phyloP scores from a whole-genome alignment of 2,888 invertebrate species.

The Rutpela maculata region DNA sequence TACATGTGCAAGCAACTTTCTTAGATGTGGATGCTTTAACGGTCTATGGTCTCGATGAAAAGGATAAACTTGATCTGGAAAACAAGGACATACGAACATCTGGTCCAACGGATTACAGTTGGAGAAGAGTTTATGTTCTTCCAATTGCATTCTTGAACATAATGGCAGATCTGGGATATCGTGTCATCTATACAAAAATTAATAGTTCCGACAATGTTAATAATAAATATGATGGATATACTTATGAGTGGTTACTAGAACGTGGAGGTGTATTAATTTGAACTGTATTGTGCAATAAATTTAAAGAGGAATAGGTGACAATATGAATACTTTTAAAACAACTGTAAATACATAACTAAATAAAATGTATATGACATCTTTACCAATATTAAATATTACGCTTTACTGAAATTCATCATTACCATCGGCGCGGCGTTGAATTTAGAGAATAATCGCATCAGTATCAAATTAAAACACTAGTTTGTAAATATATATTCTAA shows the following conservation, averaged over 20 bases:
- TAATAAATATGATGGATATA: neutral
- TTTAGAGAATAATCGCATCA: no score
- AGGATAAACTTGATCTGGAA: neutral
- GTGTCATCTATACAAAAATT: neutral
- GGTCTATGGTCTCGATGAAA: conserved; percentile 3
- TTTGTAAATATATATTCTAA: no score
- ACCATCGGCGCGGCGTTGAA: no score
- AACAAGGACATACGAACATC: neutral
- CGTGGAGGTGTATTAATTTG: no score
- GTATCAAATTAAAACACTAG: no score
- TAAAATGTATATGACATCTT: no score
- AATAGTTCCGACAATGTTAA: conserved; percentile 5
- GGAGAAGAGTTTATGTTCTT: neutral
- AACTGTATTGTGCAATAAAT: no score
- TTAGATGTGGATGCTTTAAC: neutral
- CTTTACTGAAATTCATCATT: no score
- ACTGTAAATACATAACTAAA: no score
- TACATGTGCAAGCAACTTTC: neutral
- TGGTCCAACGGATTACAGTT: neutral
- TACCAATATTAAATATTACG: no score
- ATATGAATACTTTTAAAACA: no score
- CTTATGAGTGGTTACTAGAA: conserved; percentile 19
- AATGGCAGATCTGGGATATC: conserved; percentile 9
- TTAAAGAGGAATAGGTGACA: no score
- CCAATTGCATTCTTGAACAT: neutral